Base-by-base conservation (phyloP, 92 coral and sea anemone genomes). In the Parazoanthus swiftii region DNA sequence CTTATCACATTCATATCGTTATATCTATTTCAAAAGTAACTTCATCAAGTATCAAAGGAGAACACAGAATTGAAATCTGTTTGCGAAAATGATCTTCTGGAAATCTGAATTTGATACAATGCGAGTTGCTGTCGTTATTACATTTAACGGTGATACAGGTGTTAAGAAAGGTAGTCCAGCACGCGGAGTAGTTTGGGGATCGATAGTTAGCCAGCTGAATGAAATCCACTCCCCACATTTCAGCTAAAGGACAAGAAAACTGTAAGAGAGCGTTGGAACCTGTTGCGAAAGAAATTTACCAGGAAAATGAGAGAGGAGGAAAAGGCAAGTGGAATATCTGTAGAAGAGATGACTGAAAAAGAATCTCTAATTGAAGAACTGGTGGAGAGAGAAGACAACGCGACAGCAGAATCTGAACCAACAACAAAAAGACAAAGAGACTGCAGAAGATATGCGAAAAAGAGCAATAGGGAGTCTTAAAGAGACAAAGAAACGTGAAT, bases 261-360 rank as follows among this genome's bases (percentile, higher is more conserved):
- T 35, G 91, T 82, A 72, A 42, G 88, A 89, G 91, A 89, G 85
- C 67, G 91, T 37, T 89, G 88, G 85, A 74, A 82, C 67, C 48
- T 85, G 78, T 50, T 83, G 8, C 84, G 51, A 74, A 82, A 81
- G 29, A 86, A 51, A 50, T 86, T 76, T 50, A 86, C 54, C 35
- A 86, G 23, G 42, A 82, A 82, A 51, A 75, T 89, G 58, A 81
- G 81, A 36, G 81, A 88, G 9, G 90, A 81, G 33, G 56, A 88
- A 54, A 86, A 86, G 71, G 82, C 80, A 51, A 74, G 89, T 75
- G 83, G 82, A 33, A 75, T 86, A 33, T n/a, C 73, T 26, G 74
- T 36, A 14, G 89, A 86, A 16, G 82, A 81, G 85, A 8, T 81
- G 35, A 81, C 76, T 8, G 85, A 81, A 21, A 81, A 81, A 43